phyloP scores from a whole-genome alignment of 2,888 invertebrate species.

The Barypeithes pellucidus region DNA sequence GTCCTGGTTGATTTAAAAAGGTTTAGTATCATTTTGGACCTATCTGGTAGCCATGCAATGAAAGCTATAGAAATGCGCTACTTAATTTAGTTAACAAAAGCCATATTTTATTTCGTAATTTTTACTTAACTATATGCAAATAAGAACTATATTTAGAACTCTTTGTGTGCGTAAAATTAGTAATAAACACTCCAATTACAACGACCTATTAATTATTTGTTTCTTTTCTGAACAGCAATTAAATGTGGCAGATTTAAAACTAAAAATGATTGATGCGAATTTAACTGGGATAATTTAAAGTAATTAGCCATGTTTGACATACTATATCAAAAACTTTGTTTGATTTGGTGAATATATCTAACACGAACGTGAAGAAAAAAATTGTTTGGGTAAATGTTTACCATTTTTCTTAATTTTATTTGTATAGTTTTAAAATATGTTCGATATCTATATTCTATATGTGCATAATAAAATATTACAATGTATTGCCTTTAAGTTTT shows the following conservation, averaged over 20 bases:
- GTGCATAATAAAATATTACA: no score
- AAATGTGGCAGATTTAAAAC: slow-evolving; percentile 12
- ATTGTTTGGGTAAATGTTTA: no score
- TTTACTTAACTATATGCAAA: neutral
- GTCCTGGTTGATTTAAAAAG: no score
- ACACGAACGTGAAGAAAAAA: neutral
- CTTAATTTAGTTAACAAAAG: no score
- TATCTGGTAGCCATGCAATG: no score
- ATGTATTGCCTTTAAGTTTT: no score
- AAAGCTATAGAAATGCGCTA: no score
- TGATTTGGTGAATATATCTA: neutral
- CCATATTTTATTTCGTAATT: neutral
- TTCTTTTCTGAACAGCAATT: slow-evolving; percentile 16
- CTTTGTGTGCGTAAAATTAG: slow-evolving; percentile 9
- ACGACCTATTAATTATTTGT: slow-evolving; percentile 15
- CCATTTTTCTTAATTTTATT: no score
- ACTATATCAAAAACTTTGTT: slow-evolving; percentile 1
- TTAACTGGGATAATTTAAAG: neutral
- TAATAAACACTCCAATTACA: slow-evolving; percentile 13
- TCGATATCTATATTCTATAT: no score
- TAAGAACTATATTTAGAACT: slow-evolving; percentile 11
- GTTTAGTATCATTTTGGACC: no score
- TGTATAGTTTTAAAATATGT: no score
- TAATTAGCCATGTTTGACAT: slow-evolving; percentile 19
- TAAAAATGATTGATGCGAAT: slow-evolving; percentile 15